phyloP scores from a whole-genome alignment of 2,797 vertebrate genomes.

The Tenualosa thibaudeaui region DNA sequence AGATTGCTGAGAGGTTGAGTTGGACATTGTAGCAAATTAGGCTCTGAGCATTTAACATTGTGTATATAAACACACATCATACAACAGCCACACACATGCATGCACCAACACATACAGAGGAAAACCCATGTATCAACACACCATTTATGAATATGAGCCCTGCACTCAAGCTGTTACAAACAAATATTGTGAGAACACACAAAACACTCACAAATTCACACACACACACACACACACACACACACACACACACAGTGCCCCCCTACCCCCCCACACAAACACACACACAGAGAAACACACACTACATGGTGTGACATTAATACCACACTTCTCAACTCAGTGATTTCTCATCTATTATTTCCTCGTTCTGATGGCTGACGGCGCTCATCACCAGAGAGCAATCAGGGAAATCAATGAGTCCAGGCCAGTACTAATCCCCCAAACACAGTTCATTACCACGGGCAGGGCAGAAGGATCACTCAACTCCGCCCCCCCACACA shows the following conservation, averaged over 20 bases:
- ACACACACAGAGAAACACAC: neutral
- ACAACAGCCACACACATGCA: too few species aligned
- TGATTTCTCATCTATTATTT: neutral
- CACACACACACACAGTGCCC: neutral
- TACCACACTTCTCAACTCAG: neutral
- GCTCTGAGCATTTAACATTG: too few species aligned
- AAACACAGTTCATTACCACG: conserved; percentile 6
- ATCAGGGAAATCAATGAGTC: neutral
- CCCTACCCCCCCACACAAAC: neutral
- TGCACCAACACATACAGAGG: too few species aligned
- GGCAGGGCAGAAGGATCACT: neutral
- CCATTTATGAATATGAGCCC: neutral
- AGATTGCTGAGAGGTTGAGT: too few species aligned
- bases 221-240: neutral
- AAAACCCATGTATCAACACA: neutral
- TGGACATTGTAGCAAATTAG: too few species aligned
- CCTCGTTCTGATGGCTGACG: neutral
- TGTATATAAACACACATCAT: too few species aligned
- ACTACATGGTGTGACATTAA: neutral
- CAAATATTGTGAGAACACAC: conserved; percentile 14
- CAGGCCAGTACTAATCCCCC: neutral
- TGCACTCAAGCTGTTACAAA: neutral
- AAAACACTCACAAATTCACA: neutral
- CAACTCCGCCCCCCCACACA: neutral
- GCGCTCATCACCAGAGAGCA: neutral